Conservation (phyloP, 2,113 vertebrate species). For the Sula dactylatra region DNA sequence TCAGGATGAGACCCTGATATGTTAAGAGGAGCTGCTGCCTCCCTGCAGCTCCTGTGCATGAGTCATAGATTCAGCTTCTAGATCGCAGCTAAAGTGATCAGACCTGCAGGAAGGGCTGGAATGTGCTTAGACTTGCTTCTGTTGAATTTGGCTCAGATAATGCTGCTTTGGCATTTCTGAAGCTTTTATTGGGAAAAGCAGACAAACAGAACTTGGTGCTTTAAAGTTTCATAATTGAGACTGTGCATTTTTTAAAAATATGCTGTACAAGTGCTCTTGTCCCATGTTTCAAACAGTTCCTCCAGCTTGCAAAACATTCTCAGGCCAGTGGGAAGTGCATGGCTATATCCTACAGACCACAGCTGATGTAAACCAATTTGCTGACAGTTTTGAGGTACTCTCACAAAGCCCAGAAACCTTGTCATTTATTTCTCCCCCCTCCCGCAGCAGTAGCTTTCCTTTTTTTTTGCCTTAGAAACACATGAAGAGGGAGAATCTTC, state of each 20-base stretch:
- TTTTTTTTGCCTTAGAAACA: neutral
- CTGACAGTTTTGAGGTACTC: neutral
- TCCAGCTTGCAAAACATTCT: neutral
- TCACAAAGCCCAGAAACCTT: neutral
- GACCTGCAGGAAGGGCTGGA: neutral
- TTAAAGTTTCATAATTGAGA: neutral
- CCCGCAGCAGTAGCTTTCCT: neutral
- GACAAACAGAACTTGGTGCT: neutral
- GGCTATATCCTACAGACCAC: neutral
- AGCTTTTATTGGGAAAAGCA: neutral
- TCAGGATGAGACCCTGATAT: neutral
- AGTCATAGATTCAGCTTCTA: neutral
- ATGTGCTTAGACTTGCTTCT: conserved; percentile 1
- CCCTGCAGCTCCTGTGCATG: neutral
- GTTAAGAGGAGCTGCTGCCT: neutral
- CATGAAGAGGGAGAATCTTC: neutral
- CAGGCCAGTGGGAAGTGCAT: neutral
- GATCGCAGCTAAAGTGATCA: neutral
- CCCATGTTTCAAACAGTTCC: neutral
- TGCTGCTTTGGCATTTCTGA: neutral
- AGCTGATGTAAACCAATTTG: neutral
- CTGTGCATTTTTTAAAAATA: neutral
- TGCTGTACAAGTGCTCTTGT: neutral
- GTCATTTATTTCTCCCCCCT: neutral
- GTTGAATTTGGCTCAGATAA: conserved; percentile 2